These are phyloP conservation scores for Venturia canescens DNA, from an alignment of 1,140 invertebrate species.

Conservation along the genomic window DNA sequence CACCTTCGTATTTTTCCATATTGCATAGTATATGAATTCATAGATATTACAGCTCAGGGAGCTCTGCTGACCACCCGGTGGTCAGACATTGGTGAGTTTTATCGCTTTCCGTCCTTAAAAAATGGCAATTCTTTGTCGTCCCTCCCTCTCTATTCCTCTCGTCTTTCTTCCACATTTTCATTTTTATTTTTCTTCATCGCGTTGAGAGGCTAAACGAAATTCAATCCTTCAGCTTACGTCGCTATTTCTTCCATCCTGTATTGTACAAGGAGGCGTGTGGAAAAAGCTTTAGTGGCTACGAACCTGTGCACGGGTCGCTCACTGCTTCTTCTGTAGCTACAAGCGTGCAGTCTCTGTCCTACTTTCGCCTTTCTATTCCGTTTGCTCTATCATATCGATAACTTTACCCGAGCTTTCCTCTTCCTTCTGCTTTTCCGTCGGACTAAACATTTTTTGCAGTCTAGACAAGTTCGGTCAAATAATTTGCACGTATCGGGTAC, in stretches of 20 bases:
- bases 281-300: slow-evolving; percentile 55
- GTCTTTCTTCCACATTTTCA: background rate
- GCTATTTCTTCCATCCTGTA: slow-evolving; percentile 2
- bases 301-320: slow-evolving; percentile 55
- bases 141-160: background rate
- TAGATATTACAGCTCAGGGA: slow-evolving; percentile 29
- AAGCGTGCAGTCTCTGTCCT: slow-evolving; percentile 46
- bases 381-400: slow-evolving; percentile 19
- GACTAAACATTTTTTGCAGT: no score
- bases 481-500: no score
- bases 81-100: slow-evolving; percentile 41
- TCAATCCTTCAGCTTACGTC: slow-evolving; percentile 24
- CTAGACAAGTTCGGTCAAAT: background rate
- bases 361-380: background rate
- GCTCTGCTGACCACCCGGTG: slow-evolving; percentile 37
- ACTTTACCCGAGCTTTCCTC: background rate
- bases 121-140: background rate
- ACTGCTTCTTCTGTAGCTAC: slow-evolving; percentile 45
- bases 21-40: no score
- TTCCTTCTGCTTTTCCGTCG: background rate
- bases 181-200: background rate
- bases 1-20: no score
- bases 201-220: slow-evolving; percentile 30
- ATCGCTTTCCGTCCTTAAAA: background rate
- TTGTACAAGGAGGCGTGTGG: slow-evolving; percentile 47